phyloP scores from a whole-genome alignment of 1,140 invertebrate species.

The Magallana angulata region DNA sequence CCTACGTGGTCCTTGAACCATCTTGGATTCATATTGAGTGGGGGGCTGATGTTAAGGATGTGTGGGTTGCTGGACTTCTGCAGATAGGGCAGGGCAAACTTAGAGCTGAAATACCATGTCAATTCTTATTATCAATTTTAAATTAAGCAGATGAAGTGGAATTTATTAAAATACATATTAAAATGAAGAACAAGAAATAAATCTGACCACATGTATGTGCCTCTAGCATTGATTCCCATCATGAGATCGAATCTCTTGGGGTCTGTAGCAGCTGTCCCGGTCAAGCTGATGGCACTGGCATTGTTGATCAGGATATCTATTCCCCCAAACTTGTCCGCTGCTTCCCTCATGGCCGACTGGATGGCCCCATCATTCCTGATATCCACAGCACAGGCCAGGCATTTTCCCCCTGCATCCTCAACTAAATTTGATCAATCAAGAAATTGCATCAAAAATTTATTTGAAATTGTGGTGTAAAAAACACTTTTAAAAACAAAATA shows the following conservation, averaged over 20 bases:
- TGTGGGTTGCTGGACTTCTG: conserved; percentile 92
- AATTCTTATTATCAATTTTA: too few relatives aligned
- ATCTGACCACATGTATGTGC: conserved; percentile 78
- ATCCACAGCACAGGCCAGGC: conserved; percentile 95
- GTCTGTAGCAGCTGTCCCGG: conserved; percentile 90
- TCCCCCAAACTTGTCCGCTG: conserved; percentile 95
- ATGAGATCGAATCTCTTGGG: conserved; percentile 89
- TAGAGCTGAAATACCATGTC: conserved; percentile 86
- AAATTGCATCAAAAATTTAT: too few relatives aligned
- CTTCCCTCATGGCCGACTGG: conserved; percentile 89
- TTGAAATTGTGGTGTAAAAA: too few relatives aligned
- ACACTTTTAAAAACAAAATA: too few relatives aligned
- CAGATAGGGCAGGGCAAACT: conserved; percentile 93
- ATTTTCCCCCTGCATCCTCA: conserved; percentile 93
- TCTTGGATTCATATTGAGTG: conserved; percentile 91
- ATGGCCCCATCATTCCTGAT: conserved; percentile 88
- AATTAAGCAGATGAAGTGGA: too few relatives aligned
- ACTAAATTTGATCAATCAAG: conserved; percentile 82
- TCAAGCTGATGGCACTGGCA: conserved; percentile 96
- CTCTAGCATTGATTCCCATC: conserved; percentile 79
- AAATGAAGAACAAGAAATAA: not conserved
- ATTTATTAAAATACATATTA: too few relatives aligned
- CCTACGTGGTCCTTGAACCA: conserved; percentile 96
- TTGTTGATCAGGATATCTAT: conserved; percentile 97
- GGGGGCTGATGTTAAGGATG: conserved; percentile 97